A percentile compares a stretch with the other conserved stretches of the same genome.
Conservation (phyloP, 2,113 vertebrate species). For the Pterocles gutturalis region DNA sequence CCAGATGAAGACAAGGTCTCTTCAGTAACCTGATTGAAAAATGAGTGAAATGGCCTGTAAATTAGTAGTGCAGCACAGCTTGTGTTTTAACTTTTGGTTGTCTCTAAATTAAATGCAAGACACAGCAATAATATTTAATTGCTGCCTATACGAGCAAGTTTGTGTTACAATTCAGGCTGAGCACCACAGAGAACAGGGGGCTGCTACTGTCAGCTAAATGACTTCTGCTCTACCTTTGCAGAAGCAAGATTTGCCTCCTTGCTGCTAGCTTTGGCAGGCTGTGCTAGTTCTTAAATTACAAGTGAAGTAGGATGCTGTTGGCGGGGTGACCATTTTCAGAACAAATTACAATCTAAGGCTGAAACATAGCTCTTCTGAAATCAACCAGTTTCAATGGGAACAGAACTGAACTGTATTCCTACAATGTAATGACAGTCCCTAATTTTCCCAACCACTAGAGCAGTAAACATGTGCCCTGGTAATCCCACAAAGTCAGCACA, state of each 20-base stretch:
- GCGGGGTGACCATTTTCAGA: background rate
- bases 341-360: background rate
- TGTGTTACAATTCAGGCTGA: background rate
- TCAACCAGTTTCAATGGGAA: constrained; percentile 2
- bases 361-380: constrained; percentile 22
- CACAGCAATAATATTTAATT: background rate
- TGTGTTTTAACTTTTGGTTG: background rate
- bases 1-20: background rate
- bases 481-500: constrained; percentile 16
- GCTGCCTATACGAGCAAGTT: background rate
- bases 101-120: background rate
- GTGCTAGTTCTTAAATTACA: background rate
- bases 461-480: background rate
- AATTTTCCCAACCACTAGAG: constrained; percentile 50
- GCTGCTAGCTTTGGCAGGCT: constrained; percentile 1
- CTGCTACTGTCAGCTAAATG: background rate
- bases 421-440: constrained; percentile 25
- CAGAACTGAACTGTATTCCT: constrained; percentile 12
- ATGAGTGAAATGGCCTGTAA: background rate
- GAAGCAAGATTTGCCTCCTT: background rate
- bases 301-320: constrained; percentile 14
- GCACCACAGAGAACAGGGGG: background rate
- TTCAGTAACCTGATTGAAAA: background rate
- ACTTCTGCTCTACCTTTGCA: background rate
- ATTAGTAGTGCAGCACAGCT: background rate